These are phyloP conservation scores for Amiota minor DNA, from an alignment of 2,888 invertebrate genomes.

Conservation along the genomic window DNA sequence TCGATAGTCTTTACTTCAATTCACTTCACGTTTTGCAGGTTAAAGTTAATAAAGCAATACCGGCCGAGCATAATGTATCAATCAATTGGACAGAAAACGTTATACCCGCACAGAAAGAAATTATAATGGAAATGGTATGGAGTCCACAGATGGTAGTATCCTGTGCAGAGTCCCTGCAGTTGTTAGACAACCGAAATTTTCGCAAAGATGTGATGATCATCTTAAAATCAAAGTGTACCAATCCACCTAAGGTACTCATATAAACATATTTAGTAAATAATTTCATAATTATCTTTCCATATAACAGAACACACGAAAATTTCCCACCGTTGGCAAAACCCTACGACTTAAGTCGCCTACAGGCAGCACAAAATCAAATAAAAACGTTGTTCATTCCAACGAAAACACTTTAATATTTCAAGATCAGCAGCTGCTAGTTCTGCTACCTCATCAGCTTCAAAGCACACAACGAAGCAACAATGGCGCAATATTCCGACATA, in stretches of 20 bases:
- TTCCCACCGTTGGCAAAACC: conserved; percentile 68
- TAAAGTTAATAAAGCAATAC: conserved; percentile 75
- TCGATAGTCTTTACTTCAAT: conserved; percentile 43
- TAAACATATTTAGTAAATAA: neutral
- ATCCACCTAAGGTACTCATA: conserved; percentile 59
- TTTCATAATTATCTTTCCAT: conserved; percentile 33
- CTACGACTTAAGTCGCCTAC: conserved; percentile 71
- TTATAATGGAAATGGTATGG: conserved; percentile 79
- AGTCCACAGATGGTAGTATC: conserved; percentile 77
- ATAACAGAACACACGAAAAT: conserved; percentile 65
- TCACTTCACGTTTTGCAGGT: conserved; percentile 70
- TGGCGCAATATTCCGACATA: conserved; percentile 32
- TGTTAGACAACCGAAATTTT: conserved; percentile 79
- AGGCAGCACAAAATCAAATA: conserved; percentile 64
- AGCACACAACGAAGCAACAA: conserved; percentile 28
- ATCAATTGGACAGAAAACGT: conserved; percentile 76
- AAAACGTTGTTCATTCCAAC: conserved; percentile 45
- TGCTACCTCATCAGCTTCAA: conserved; percentile 19
- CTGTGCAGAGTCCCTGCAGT: conserved; percentile 78
- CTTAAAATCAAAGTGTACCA: conserved; percentile 76
- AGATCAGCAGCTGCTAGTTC: conserved; percentile 18
- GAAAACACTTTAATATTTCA: conserved; percentile 48
- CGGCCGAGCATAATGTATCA: conserved; percentile 76
- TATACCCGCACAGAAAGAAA: conserved; percentile 76
- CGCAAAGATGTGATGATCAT: conserved; percentile 80